Base-by-base conservation (phyloP, 2,888 invertebrate genomes). In the Villa cingulata region DNA sequence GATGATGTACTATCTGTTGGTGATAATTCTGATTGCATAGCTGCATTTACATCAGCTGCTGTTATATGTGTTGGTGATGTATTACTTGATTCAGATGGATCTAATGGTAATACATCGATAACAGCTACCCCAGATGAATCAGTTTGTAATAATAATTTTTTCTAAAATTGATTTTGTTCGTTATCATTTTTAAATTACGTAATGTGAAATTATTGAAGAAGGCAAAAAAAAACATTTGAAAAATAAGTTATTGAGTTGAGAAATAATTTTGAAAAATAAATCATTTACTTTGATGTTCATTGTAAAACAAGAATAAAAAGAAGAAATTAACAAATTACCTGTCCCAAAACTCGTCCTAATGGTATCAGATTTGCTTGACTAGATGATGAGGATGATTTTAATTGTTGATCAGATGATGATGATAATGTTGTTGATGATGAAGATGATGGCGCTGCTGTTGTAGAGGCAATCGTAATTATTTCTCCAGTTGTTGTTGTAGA, bases 101-200 rank as follows among this genome's bases (percentile, higher is more conserved):
- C 67, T 57, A 68, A 60, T 45, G 67, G 67, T 47, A 67, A 57
- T 38, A 68, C 66, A 48, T 65, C 61, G 41, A 68, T 60, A 7
- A 65, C 60, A 46, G 64, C 60, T 46, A 68, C 56, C 43, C 57
- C 57, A 38, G 62, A 59, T 20, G 44, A 53, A 36, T 53, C 56
- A 19, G 56, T 49, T 51, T 59, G 62, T 6, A 60, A 57, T 37
- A 57, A 54, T 4, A 65, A 52, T 54, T 66, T 66, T 54, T 65
- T 64, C 59, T 68, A 54, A 46, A 57, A 49, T 17, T 32, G 29
- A 37, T 23, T 23, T 23, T 23, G n/a, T n/a, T n/a, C n/a, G n/a
- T n/a, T n/a, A n/a, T n/a, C n/a, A n/a, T 15, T 41, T 23, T 14
- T 43, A 23, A 23, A 23, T 6, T 6, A 23, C 7, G 23, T 4